Evolutionary conservation across 2,797 vertebrate genomes (phyloP).

Genomic region (Hydrolagus colliei): DNA sequence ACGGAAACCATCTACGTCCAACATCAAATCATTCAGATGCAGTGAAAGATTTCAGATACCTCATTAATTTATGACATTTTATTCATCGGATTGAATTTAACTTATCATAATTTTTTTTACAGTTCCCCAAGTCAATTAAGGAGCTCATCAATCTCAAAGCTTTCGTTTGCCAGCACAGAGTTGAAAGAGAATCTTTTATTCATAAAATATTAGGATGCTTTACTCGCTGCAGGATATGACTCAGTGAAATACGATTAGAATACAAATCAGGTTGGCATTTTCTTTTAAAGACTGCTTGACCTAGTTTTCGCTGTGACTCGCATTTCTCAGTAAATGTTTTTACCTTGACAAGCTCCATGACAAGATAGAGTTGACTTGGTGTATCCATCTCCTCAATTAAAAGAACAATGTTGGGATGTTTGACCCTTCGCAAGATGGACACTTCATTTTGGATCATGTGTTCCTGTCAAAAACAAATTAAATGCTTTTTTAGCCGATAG

Average conservation of each 20-base stretch:
- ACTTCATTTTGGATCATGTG: slow-evolving; percentile 98
- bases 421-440: slow-evolving; percentile 86
- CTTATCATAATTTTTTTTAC: not conserved
- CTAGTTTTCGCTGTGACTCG: not conserved
- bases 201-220: not conserved
- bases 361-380: slow-evolving; percentile 79
- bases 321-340: slow-evolving; percentile 29
- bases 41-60: not conserved
- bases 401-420: slow-evolving; percentile 95
- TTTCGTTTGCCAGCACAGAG: not conserved
- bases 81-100: not conserved
- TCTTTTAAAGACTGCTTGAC: not conserved
- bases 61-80: slow-evolving; percentile 4
- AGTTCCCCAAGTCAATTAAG: not conserved
- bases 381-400: slow-evolving; percentile 96
- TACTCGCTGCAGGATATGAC: not conserved
- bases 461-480: slow-evolving; percentile 59
- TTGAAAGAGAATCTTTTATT: not conserved
- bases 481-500: not conserved
- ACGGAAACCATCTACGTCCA: not conserved
- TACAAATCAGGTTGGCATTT: not conserved
- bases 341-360: slow-evolving; percentile 98
- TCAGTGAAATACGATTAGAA: slow-evolving; percentile 3
- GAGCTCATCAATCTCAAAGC: not conserved
- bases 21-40: not conserved